phyloP scores from a whole-genome alignment of 2,888 invertebrate species.

The Calliscelio sp. region DNA sequence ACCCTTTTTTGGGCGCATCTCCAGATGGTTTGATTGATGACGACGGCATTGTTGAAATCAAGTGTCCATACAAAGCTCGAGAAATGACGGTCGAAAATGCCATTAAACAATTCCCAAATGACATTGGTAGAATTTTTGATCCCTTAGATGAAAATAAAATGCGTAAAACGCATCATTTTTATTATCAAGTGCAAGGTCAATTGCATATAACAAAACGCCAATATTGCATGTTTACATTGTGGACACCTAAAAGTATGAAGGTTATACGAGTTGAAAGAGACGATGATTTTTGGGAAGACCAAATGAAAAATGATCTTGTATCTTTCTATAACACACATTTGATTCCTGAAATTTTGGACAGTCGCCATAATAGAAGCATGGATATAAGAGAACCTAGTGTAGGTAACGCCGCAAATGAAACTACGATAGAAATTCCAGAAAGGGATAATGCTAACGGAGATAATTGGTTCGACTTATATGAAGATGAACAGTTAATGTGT shows the following conservation, averaged over 20 bases:
- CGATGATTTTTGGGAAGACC: neutral
- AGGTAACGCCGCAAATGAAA: no score
- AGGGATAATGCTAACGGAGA: no score
- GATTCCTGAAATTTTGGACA: conserved; percentile 10
- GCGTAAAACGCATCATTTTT: neutral
- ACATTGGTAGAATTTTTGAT: neutral
- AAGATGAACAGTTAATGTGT: neutral
- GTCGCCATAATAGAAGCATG: conserved; percentile 1
- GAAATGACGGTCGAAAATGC: neutral
- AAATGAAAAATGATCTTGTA: neutral
- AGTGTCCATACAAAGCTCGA: no score
- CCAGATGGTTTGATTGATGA: neutral
- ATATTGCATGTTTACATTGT: conserved; percentile 11
- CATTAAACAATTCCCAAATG: neutral
- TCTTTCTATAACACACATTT: neutral
- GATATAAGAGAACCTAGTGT: conserved; percentile 3
- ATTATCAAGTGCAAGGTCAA: conserved; percentile 17
- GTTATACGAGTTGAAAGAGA: conserved; percentile 14
- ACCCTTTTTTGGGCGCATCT: neutral
- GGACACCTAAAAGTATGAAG: neutral
- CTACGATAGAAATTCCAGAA: no score
- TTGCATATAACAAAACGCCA: conserved; percentile 8
- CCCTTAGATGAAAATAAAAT: neutral
- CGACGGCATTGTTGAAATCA: neutral
- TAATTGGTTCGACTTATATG: neutral